Evolutionary conservation across 2,797 vertebrate species (phyloP).

Genomic region (Parotocinclus haroldoi): DNA sequence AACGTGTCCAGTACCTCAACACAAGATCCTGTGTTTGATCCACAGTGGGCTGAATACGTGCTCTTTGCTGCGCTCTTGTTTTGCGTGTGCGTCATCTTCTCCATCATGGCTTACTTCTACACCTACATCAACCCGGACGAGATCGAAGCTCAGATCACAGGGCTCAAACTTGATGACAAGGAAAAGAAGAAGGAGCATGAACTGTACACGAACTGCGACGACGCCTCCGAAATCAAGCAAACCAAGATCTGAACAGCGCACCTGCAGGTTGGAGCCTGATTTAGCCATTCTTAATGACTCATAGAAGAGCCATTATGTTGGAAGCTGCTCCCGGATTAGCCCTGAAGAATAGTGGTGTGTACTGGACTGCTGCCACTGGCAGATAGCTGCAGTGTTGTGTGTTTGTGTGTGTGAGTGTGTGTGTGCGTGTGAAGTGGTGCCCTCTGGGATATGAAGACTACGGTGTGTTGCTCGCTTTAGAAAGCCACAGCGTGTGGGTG

Average conservation of each 20-base stretch:
- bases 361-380: background rate
- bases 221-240: slow-evolving; percentile 14
- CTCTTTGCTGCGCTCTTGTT: slow-evolving; percentile 85
- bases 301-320: background rate
- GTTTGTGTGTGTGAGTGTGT: background rate
- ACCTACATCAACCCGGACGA: slow-evolving; percentile 82
- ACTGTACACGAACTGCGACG: slow-evolving; percentile 53
- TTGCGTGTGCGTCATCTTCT: slow-evolving; percentile 80
- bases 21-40: slow-evolving; percentile 16
- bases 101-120: slow-evolving; percentile 88
- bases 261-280: slow-evolving; percentile 29
- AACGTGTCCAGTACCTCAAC: too few relatives aligned
- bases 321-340: background rate
- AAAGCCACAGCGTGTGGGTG: too few relatives aligned
- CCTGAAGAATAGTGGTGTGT: background rate
- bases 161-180: slow-evolving; percentile 58
- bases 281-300: background rate
- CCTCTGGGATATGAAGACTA: too few relatives aligned
- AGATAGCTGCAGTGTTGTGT: background rate
- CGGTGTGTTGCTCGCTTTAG: too few relatives aligned
- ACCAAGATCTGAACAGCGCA: slow-evolving; percentile 55
- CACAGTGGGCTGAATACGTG: slow-evolving; percentile 90
- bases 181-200: slow-evolving; percentile 41
- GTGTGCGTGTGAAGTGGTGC: background rate
- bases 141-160: slow-evolving; percentile 76